phyloP scores from a whole-genome alignment of 2,113 vertebrate species.

The Chaetops frenatus region DNA sequence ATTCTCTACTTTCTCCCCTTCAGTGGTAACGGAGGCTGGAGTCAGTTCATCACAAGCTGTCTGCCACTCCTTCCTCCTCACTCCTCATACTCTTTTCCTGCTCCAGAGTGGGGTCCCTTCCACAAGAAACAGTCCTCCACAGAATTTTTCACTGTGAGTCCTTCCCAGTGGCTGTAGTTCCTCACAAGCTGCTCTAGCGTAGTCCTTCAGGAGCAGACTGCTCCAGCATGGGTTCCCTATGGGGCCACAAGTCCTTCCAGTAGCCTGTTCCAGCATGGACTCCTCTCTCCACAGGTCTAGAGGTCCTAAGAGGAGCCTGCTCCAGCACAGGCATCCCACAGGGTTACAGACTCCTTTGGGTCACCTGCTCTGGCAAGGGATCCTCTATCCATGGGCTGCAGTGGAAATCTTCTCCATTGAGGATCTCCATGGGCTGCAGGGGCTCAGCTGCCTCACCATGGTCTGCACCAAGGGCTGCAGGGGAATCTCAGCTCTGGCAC shows the following conservation, averaged over 20 bases:
- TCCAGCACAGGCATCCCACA: background rate
- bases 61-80: background rate
- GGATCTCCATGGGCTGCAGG: background rate
- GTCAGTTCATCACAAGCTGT: background rate
- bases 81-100: background rate
- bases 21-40: background rate
- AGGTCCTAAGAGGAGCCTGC: background rate
- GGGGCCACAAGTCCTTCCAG: background rate
- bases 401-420: background rate
- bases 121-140: background rate
- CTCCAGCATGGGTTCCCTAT: background rate
- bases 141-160: background rate
- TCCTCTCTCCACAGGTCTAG: background rate
- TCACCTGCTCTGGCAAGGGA: fast-evolving
- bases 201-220: background rate
- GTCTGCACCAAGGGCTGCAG: background rate
- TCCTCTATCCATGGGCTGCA: no score
- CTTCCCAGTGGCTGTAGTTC: background rate
- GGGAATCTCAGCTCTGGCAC: background rate
- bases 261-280: background rate
- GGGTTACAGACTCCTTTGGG: background rate
- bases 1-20: background rate
- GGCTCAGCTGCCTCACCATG: background rate
- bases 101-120: background rate
- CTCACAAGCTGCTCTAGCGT: background rate